Percentiles rank a stretch among this genome's conserved stretches.
Evolutionary conservation across 2,888 invertebrate species (phyloP).

Genomic region (Lasius platythorax): DNA sequence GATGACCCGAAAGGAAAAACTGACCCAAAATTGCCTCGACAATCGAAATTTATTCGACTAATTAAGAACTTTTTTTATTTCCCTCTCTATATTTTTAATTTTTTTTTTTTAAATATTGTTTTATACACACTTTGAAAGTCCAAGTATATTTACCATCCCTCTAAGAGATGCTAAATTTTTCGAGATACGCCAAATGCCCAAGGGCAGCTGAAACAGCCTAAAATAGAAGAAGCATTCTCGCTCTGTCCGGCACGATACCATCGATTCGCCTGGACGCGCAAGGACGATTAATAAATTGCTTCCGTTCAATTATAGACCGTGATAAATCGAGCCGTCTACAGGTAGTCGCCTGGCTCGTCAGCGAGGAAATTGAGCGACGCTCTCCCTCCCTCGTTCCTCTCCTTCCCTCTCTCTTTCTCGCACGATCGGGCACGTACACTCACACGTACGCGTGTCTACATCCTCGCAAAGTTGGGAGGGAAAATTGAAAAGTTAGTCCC

Average conservation of each 20-base stretch:
- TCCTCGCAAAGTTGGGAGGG: constrained; percentile 65
- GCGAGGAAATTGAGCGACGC: constrained; percentile 74
- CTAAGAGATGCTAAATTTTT: neutral
- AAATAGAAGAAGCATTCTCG: constrained; percentile 59
- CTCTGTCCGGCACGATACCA: constrained; percentile 62
- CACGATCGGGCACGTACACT: constrained; percentile 36
- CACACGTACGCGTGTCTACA: constrained; percentile 23
- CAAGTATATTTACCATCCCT: neutral
- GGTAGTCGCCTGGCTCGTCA: constrained; percentile 71
- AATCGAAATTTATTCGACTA: constrained; percentile 31
- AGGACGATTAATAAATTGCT: constrained; percentile 77
- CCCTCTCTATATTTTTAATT: neutral
- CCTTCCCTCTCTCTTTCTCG: constrained; percentile 27
- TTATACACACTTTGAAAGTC: neutral
- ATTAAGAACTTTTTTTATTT: constrained; percentile 14
- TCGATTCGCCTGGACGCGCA: constrained; percentile 65
- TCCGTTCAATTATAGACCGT: constrained; percentile 76
- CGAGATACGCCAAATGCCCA: neutral
- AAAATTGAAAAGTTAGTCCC: constrained; percentile 80
- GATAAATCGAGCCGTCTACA: constrained; percentile 75
- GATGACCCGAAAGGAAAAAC: constrained; percentile 14
- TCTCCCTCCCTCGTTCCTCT: constrained; percentile 30
- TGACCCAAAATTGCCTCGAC: neutral
- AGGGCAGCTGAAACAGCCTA: neutral
- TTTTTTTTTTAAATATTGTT: neutral